Evolutionary conservation across 2,797 vertebrate genomes (phyloP).

Genomic region (Pseudomugil gertrudae): DNA sequence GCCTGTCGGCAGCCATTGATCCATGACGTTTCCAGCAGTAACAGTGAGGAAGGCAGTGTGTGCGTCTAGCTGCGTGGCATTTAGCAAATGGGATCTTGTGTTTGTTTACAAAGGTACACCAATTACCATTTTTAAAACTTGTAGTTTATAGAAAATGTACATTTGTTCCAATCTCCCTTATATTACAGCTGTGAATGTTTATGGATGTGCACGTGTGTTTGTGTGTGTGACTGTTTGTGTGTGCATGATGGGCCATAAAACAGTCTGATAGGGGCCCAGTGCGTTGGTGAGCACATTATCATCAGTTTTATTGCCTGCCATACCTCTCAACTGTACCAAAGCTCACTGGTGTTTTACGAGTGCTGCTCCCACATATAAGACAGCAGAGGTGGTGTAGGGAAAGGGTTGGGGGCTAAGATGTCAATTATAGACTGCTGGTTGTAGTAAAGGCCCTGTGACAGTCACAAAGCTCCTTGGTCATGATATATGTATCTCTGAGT

Average conservation of each 20-base stretch:
- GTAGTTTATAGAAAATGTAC: conserved; percentile 10
- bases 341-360: conserved; percentile 70
- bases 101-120: not conserved
- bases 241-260: conserved; percentile 59
- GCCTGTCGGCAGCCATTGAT: conserved; percentile 49
- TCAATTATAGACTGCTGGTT: conserved; percentile 62
- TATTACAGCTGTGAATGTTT: conserved; percentile 13
- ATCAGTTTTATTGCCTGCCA: conserved; percentile 75
- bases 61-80: conserved; percentile 1
- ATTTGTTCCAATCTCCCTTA: conserved; percentile 15
- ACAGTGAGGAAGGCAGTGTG: conserved; percentile 13
- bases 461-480: conserved; percentile 42
- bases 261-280: conserved; percentile 39
- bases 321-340: conserved; percentile 47
- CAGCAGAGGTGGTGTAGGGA: conserved; percentile 24
- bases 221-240: conserved; percentile 3
- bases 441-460: conserved; percentile 50
- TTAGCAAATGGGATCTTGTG: not conserved
- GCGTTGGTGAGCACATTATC: conserved; percentile 70
- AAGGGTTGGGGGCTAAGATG: conserved; percentile 14
- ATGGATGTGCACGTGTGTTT: not conserved
- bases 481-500: conserved; percentile 45
- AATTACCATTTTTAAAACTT: conserved; percentile 19
- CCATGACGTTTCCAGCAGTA: conserved; percentile 30
- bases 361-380: conserved; percentile 50